Percentiles rank a stretch among this genome's conserved stretches.
phyloP scores from a whole-genome alignment of 1,140 invertebrate species.

The Bombus cullumanus region DNA sequence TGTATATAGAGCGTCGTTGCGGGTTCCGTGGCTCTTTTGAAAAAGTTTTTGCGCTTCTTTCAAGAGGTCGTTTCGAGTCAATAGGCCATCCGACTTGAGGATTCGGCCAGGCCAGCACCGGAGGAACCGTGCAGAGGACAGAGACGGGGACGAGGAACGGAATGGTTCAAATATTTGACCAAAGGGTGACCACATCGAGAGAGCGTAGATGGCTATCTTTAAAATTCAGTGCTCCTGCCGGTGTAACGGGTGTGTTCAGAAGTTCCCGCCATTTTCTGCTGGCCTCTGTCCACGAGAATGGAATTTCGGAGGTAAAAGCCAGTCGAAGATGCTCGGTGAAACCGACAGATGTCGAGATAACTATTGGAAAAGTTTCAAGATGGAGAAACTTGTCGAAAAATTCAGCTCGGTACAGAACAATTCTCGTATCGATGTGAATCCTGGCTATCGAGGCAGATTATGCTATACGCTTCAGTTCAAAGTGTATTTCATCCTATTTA shows the following conservation, averaged over 20 bases:
- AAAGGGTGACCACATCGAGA: conserved; percentile 52
- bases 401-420: neutral
- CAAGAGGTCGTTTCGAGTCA: conserved; percentile 53
- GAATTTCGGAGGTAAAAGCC: neutral
- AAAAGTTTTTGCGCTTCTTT: conserved; percentile 46
- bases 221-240: conserved; percentile 57
- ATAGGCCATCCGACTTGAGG: conserved; percentile 51
- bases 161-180: conserved; percentile 65
- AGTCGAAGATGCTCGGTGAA: neutral
- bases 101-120: conserved; percentile 2
- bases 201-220: conserved; percentile 65
- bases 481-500: neutral
- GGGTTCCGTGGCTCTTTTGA: conserved; percentile 36
- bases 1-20: conserved; percentile 36
- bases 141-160: conserved; percentile 1
- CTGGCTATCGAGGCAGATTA: neutral
- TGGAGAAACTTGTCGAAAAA: neutral
- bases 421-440: neutral
- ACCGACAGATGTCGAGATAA: neutral
- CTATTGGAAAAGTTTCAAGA: neutral
- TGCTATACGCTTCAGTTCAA: neutral
- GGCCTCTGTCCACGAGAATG: neutral
- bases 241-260: conserved; percentile 33
- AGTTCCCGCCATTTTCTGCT: neutral
- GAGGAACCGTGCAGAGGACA: neutral